A percentile compares a stretch with the other conserved stretches of the same genome.
These are phyloP conservation scores for Lepidocolaptes lacrymiger DNA, from an alignment of 2,797 vertebrate species.

Conservation along the genomic window DNA sequence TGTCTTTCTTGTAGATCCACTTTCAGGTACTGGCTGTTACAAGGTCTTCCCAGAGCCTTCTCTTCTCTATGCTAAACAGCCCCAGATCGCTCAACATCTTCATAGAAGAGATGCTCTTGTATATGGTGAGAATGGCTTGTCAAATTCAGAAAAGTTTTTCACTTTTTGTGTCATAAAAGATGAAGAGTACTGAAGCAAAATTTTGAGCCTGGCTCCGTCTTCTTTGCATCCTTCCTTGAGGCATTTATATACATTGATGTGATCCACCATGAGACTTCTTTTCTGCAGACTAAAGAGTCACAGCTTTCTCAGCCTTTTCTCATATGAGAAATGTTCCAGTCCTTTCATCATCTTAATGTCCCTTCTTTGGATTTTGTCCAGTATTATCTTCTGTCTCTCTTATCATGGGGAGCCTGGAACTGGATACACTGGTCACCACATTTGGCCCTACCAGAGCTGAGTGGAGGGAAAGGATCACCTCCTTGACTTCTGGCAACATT, in stretches of 20 bases:
- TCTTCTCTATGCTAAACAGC: neutral
- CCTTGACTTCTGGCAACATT: neutral
- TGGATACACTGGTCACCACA: accelerated
- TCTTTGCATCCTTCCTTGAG: neutral
- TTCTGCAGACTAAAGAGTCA: neutral
- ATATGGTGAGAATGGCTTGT: neutral
- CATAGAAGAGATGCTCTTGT: neutral
- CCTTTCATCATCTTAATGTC: neutral
- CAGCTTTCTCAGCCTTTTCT: neutral
- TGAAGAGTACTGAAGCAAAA: neutral
- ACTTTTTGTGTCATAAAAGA: neutral
- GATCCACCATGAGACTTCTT: neutral
- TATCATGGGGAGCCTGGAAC: neutral
- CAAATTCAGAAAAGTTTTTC: neutral
- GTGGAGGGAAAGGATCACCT: neutral
- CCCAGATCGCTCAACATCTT: neutral
- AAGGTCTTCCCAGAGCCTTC: neutral
- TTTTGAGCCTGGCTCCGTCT: neutral
- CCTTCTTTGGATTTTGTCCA: neutral
- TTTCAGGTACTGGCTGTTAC: neutral
- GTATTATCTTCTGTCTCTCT: neutral
- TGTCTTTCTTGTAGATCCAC: neutral
- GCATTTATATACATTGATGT: neutral
- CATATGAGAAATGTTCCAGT: neutral
- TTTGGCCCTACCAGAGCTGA: neutral